Percentiles rank a stretch among this genome's conserved stretches.
Evolutionary conservation across 2,888 invertebrate genomes (phyloP).

Genomic region (Rhaphigaster nebulosa): DNA sequence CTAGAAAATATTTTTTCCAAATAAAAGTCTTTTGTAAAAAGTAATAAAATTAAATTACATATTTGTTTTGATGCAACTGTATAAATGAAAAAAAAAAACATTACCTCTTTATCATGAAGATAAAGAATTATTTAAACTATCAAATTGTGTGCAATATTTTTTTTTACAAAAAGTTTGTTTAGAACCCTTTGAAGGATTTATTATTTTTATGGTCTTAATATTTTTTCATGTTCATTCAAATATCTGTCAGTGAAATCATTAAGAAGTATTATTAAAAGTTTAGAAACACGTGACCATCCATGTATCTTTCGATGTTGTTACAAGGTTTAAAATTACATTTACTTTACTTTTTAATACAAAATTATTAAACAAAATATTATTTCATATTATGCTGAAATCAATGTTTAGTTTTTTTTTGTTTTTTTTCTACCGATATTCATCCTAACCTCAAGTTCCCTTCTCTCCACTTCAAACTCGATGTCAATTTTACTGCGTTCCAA

Average conservation of each 20-base stretch:
- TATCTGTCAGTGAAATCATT: neutral
- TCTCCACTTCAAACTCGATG: slow-evolving; percentile 95
- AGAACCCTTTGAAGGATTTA: neutral
- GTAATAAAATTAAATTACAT: neutral
- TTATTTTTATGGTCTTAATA: neutral
- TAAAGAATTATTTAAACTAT: neutral
- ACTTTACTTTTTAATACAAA: slow-evolving; percentile 37
- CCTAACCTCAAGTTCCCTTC: slow-evolving; percentile 93
- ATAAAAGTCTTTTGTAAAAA: neutral
- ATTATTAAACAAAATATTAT: slow-evolving; percentile 27
- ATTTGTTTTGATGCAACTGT: neutral
- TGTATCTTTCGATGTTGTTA: slow-evolving; percentile 43
- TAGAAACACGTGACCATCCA: slow-evolving; percentile 32
- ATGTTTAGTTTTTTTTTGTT: neutral
- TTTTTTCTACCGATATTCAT: slow-evolving; percentile 39
- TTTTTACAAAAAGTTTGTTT: neutral
- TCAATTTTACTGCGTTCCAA: slow-evolving; percentile 97
- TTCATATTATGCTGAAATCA: slow-evolving; percentile 27
- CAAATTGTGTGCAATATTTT: neutral
- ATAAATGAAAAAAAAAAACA: neutral
- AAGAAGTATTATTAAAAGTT: neutral
- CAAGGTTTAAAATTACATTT: neutral
- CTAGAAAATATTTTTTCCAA: neutral
- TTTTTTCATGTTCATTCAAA: neutral
- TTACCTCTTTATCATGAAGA: neutral